Percentiles rank a stretch among this genome's conserved stretches.
Evolutionary conservation across 2,888 invertebrate genomes (phyloP).

Genomic region (Oxystoma pomonae): DNA sequence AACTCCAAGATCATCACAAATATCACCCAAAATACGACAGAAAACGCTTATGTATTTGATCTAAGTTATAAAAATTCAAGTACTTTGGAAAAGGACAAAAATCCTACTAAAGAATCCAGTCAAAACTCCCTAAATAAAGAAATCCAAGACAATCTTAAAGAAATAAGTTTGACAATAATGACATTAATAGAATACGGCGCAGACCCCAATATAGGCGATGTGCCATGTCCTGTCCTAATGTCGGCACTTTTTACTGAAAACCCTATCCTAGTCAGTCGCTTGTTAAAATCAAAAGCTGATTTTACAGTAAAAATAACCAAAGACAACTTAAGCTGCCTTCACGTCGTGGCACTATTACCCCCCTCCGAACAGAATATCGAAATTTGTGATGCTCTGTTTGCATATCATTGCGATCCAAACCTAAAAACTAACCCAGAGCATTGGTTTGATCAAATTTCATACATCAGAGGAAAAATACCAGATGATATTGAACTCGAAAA

Average conservation of each 20-base stretch:
- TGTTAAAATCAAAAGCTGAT: slow-evolving; percentile 36
- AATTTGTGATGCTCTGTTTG: slow-evolving; percentile 34
- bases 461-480: slow-evolving; percentile 25
- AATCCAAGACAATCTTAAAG: slow-evolving; percentile 5
- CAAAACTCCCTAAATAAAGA: not conserved
- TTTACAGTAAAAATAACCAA: slow-evolving; percentile 30
- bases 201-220: slow-evolving; percentile 38
- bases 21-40: not conserved
- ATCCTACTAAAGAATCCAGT: not conserved
- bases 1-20: not conserved
- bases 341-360: slow-evolving; percentile 36
- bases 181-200: slow-evolving; percentile 39
- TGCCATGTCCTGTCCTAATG: slow-evolving; percentile 40
- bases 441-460: slow-evolving; percentile 34
- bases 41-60: slow-evolving; percentile 14
- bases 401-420: slow-evolving; percentile 38
- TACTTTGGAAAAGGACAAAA: not conserved
- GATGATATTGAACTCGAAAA: slow-evolving; percentile 25
- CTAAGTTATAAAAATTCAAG: slow-evolving; percentile 13
- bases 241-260: slow-evolving; percentile 39
- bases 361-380: slow-evolving; percentile 27
- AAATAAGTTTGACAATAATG: slow-evolving; percentile 31
- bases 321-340: slow-evolving; percentile 37
- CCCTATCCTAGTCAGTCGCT: slow-evolving; percentile 28
- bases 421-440: slow-evolving; percentile 32